Evolutionary conservation across 30 jellyfish, hydroid and myxozoan genomes (phyloP).

Genomic region (Nemopilema nomurai): DNA sequence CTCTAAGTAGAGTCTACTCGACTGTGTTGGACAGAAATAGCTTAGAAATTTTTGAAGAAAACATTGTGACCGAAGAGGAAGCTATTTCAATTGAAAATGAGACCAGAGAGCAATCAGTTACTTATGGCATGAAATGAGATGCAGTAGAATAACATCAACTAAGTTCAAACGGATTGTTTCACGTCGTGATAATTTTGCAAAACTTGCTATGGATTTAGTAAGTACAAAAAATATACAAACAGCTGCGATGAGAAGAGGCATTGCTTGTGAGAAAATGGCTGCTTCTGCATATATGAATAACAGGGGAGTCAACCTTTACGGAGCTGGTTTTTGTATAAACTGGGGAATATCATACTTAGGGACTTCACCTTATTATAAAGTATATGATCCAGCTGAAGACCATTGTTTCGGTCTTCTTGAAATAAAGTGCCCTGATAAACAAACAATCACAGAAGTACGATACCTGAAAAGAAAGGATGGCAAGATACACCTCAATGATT

Average conservation of each 20-base stretch:
- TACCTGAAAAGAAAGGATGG: background rate
- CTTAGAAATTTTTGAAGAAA: background rate
- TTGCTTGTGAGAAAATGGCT: slow-evolving; percentile 1
- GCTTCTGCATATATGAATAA: slow-evolving; percentile 12
- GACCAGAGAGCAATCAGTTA: slow-evolving; percentile 11
- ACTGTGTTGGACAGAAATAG: background rate
- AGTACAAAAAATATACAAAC: slow-evolving; percentile 5
- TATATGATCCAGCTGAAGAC: slow-evolving; percentile 1
- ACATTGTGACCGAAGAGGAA: slow-evolving; percentile 4
- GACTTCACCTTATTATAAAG: slow-evolving; percentile 10
- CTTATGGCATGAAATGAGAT: background rate
- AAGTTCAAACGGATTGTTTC: background rate
- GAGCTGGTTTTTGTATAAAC: slow-evolving; percentile 13
- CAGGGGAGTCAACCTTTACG: slow-evolving; percentile 11
- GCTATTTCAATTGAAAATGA: background rate
- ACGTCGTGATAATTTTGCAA: background rate
- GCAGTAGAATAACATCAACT: slow-evolving; percentile 2
- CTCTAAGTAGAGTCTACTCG: background rate
- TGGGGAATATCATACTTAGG: slow-evolving; percentile 25
- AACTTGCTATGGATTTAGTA: background rate
- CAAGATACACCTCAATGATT: background rate
- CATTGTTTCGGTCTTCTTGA: background rate
- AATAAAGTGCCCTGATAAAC: background rate
- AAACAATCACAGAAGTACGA: background rate
- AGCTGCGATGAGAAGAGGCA: slow-evolving; percentile 23